Base-by-base conservation (phyloP, 2,888 invertebrate species). In the Hirtodrosophila duncani region DNA sequence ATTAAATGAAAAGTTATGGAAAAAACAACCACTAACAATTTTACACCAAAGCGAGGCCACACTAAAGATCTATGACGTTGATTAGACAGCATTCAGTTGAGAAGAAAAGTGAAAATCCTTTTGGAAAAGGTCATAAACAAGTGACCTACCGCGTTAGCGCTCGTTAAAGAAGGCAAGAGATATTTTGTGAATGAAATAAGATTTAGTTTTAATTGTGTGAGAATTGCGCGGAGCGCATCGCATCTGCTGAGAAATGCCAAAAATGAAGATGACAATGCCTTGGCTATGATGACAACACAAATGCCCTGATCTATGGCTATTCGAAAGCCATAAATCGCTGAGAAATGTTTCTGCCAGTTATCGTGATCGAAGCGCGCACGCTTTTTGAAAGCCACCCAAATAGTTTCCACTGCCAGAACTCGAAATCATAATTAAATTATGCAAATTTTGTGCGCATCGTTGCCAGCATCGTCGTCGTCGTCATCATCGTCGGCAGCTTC, bases 1-100 rank as follows among this genome's bases (percentile, higher is more conserved):
- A 82, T 82, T 79, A 82, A 81, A 82, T 67, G 81, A 81, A 81
- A 81, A 81, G 75, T 66, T 75, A 78, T 78, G 79, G 67, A 49
- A 55, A 62, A 65, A 56, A 57, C n/a, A n/a, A n/a, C n/a, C n/a
- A n/a, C n/a, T n/a, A 20, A 37, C 29, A 36, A 50, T 52, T 39
- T 59, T 31, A 50, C 37, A 29, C 17, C 29, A 23, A 58, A 33
- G 52, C 36, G 23, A 31, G n/a, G n/a, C n/a, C 43, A 37, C 42
- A 63, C 33, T 33, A 52, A 31, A 63, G 67, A 74, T 67, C 70
- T 74, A 68, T 43, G 50, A 43, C 43, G 42, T 33, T 49, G 78
- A 78, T 78, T 72, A 77, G 53, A 24, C 27, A 37, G 30, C 30
- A 41, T 64, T 69, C 65, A 52, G 46, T 41, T 49, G 36, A 36